A percentile compares a stretch with the other conserved stretches of the same genome.
Conservation (phyloP, 1,140 invertebrate genomes). For the Aphelenchoides fujianensis region DNA sequence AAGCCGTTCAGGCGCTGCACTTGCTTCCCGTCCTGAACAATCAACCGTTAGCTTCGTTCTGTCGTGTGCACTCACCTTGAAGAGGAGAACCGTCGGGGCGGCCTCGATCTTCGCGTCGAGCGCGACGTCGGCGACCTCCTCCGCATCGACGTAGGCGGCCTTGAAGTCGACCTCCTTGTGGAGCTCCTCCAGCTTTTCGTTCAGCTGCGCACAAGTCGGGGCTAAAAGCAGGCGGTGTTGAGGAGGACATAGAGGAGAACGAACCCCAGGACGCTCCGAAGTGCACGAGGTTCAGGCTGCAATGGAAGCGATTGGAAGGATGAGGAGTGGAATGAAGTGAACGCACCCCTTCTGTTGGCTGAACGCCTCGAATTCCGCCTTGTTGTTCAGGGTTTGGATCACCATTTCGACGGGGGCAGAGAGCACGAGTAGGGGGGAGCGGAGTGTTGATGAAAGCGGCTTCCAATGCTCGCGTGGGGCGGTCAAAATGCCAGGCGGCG, state of each 20-base stretch:
- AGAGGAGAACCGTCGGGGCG: conserved; percentile 53
- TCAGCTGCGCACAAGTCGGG: conserved; percentile 31
- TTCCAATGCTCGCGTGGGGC: too few species aligned
- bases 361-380: conserved; percentile 33
- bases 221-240: conserved; percentile 14
- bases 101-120: conserved; percentile 39
- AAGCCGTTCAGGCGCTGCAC: conserved; percentile 46
- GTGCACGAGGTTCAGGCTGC: conserved; percentile 38
- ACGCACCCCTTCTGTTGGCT: conserved; percentile 32
- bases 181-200: conserved; percentile 42
- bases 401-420: too few species aligned
- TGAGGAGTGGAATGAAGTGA: too few species aligned
- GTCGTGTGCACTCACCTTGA: conserved; percentile 38
- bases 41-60: not conserved
- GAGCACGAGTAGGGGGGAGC: too few species aligned
- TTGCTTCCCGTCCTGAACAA: conserved; percentile 44
- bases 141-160: conserved; percentile 47
- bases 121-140: conserved; percentile 47
- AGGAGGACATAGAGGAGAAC: too few species aligned
- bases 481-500: too few species aligned
- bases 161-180: conserved; percentile 38
- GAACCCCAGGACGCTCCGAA: conserved; percentile 39
- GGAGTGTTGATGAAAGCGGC: too few species aligned
- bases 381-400: conserved; percentile 5
- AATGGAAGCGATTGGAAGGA: conserved; percentile 22